These are phyloP conservation scores for Ursus arctos DNA, from an alignment of 2,113 vertebrate genomes.

Conservation along the genomic window DNA sequence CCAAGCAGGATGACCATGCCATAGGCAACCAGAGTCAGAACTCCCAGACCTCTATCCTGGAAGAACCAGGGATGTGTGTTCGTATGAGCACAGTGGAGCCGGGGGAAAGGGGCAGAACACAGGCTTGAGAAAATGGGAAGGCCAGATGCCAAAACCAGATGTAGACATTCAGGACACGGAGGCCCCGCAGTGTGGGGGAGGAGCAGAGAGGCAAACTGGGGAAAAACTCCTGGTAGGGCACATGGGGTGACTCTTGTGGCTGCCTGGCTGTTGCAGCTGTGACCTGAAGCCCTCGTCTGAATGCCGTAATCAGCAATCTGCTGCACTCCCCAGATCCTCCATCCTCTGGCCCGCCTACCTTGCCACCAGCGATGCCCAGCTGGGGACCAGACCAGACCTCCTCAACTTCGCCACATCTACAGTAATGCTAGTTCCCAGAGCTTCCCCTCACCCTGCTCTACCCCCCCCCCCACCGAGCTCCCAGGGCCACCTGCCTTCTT, in stretches of 20 bases:
- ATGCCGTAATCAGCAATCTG: background rate
- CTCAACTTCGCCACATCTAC: background rate
- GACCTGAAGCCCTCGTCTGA: background rate
- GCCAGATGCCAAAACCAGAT: background rate
- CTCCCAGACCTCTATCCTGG: background rate
- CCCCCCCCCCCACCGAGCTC: too few relatives aligned
- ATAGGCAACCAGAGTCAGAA: background rate
- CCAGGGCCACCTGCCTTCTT: background rate
- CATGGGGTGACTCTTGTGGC: background rate
- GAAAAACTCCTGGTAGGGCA: background rate
- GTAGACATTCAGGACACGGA: background rate
- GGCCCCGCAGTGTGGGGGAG: background rate
- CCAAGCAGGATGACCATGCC: background rate
- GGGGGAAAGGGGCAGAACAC: background rate
- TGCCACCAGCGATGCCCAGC: background rate
- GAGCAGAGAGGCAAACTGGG: too few relatives aligned
- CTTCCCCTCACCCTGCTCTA: background rate
- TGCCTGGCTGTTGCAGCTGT: background rate
- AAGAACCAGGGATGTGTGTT: background rate
- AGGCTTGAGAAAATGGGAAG: background rate
- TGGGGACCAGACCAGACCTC: background rate
- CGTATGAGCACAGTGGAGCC: rapidly evolving
- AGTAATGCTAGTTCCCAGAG: background rate
- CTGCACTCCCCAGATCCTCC: background rate
- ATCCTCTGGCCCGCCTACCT: background rate